A percentile compares a stretch with the other conserved stretches of the same genome.
phyloP scores from a whole-genome alignment of 2,797 vertebrate species.

The Lithobates sylvaticus region DNA sequence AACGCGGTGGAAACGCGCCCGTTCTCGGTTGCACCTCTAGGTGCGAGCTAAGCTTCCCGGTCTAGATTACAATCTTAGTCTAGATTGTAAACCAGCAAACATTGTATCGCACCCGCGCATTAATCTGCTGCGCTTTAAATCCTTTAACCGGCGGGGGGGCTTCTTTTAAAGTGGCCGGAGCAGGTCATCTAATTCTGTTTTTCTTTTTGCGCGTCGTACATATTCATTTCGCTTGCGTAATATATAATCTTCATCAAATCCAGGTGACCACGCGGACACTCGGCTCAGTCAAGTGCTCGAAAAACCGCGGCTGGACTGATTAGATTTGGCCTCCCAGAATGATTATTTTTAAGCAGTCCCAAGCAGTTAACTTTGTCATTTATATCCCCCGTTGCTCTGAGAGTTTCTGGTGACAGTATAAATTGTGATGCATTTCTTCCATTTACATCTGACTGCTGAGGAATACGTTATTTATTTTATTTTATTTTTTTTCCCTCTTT shows the following conservation, averaged over 20 bases:
- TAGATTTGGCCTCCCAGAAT: conserved; percentile 48
- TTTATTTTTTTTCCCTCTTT: background rate
- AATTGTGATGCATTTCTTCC: conserved; percentile 58
- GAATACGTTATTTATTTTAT: conserved; percentile 31
- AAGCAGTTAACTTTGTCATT: conserved; percentile 54
- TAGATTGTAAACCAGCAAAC: no score
- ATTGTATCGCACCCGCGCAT: no score
- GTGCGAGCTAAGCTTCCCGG: no score
- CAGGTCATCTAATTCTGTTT: background rate
- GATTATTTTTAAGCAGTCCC: conserved; percentile 51
- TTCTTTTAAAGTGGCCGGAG: background rate
- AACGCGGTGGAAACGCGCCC: no score
- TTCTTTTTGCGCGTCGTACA: background rate
- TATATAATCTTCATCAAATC: conserved; percentile 16
- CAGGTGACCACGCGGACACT: conserved; percentile 19
- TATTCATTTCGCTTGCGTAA: background rate
- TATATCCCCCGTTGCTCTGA: conserved; percentile 49
- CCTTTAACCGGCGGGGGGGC: no score
- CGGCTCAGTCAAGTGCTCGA: conserved; percentile 26
- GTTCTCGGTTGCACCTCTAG: no score
- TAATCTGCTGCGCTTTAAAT: no score
- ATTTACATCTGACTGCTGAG: conserved; percentile 30
- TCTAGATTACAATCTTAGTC: no score
- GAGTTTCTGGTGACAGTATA: conserved; percentile 54
- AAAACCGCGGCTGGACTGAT: conserved; percentile 40